phyloP scores from a whole-genome alignment of 2,888 invertebrate species.

The Drosophila flavopinicola region DNA sequence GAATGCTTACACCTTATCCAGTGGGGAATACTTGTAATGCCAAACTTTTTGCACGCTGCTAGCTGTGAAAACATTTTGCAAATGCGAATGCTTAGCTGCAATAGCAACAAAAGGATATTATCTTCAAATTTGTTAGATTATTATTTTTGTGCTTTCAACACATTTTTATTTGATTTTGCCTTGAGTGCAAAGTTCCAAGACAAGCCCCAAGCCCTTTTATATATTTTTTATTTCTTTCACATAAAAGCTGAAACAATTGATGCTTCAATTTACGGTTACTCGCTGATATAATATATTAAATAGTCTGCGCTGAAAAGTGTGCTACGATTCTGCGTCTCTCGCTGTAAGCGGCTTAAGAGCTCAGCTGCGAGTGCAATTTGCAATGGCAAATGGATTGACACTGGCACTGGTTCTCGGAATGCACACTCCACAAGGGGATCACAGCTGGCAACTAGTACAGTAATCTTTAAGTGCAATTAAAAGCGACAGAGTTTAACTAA shows the following conservation, averaged over 20 bases:
- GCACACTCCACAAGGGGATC: conserved; percentile 25
- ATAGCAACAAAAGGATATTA: conserved; percentile 1
- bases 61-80: conserved; percentile 54
- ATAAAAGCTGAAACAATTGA: conserved; percentile 4
- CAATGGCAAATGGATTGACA: conserved; percentile 38
- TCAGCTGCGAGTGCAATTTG: conserved; percentile 58
- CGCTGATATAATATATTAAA: conserved; percentile 30
- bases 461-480: conserved; percentile 24
- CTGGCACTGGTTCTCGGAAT: neutral
- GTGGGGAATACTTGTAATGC: conserved; percentile 19
- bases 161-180: conserved; percentile 37
- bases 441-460: conserved; percentile 18
- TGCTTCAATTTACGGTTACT: conserved; percentile 13
- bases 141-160: neutral
- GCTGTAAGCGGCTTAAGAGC: conserved; percentile 61
- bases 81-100: conserved; percentile 9
- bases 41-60: conserved; percentile 47
- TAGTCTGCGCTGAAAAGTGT: conserved; percentile 37
- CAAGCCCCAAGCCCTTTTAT: neutral
- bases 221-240: conserved; percentile 9
- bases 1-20: conserved; percentile 45
- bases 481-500: neutral
- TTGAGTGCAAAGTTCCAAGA: conserved; percentile 13
- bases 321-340: conserved; percentile 34
- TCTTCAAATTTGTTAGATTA: conserved; percentile 4